Evolutionary conservation across 2,888 invertebrate species (phyloP), one percentile per base, ranked within the genome.

Genomic region (Dasysyrphus tricinctus): DNA sequence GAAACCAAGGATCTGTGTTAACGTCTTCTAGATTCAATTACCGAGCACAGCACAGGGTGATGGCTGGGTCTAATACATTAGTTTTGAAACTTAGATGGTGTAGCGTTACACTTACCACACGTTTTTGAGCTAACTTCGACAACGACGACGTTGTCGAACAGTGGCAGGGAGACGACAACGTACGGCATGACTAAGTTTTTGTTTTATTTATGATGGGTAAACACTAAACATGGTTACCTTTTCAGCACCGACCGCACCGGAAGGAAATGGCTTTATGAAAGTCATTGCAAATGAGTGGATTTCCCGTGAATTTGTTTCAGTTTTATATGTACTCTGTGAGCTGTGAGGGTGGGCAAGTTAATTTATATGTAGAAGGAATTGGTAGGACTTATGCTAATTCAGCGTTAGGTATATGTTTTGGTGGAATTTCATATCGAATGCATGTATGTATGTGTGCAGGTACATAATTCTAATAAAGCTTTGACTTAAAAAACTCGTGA

Each of bases 21-120:
- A 79, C 77, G 80, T 81, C 86, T 86, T 81, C 74, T 77, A 72
- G 78, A 86, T 86, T 86, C 81, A 86, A 86, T 86, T 86, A 81
- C 81, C 59, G 37, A 57, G 32, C 6, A 57, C n/a, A 24, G 24
- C 24, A n/a, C 37, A 73, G 76, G 80, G 76, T 72, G 56, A 65
- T 44, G 47, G 19, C 47, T 19, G 56, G 80, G 85, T 54, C 65
- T 82, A 78, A 86, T 86, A 78, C 86, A 86, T 86, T 81, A 86
- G 86, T 86, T 75, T 79, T 49, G 78, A 69, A 86, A 78, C 74
- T 75, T 77, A 72, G 67, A 47, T 61, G 77, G 79, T 79, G 67
- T 79, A 63, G 57, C 79, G 69, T 79, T 79, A 79, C 74, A 82
- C 74, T 82, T 67, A 57, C 77, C 72, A 75, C 72, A 75, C 79